A percentile compares a stretch with the other conserved stretches of the same genome.
phyloP scores from a whole-genome alignment of 2,888 invertebrate genomes.

The Emesis furor region DNA sequence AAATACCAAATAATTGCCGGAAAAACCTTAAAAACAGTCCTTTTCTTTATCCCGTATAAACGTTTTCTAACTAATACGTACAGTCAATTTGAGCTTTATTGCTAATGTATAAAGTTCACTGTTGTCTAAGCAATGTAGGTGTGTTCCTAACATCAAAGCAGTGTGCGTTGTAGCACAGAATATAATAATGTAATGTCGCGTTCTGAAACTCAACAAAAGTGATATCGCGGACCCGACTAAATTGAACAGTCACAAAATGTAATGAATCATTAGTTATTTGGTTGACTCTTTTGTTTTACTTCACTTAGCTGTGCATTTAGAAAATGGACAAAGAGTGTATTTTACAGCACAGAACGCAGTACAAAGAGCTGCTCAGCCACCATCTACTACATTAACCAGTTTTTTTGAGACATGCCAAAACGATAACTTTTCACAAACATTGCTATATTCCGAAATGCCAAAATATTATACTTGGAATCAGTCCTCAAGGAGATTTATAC shows the following conservation, averaged over 20 bases:
- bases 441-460: slow-evolving; percentile 71
- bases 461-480: slow-evolving; percentile 73
- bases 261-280: too few relatives aligned
- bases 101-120: slow-evolving; percentile 65
- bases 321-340: slow-evolving; percentile 62
- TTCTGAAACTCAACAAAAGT: slow-evolving; percentile 44
- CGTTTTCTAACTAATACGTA: slow-evolving; percentile 12
- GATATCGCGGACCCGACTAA: too few relatives aligned
- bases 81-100: slow-evolving; percentile 45
- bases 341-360: background rate
- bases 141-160: slow-evolving; percentile 57
- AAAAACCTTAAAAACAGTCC: slow-evolving; percentile 41
- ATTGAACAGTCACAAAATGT: too few relatives aligned
- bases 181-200: slow-evolving; percentile 40
- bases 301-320: slow-evolving; percentile 40
- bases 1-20: slow-evolving; percentile 28
- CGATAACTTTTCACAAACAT: slow-evolving; percentile 69
- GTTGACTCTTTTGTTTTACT: slow-evolving; percentile 54
- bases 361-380: slow-evolving; percentile 49
- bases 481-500: slow-evolving; percentile 67
- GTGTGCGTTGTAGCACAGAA: slow-evolving; percentile 65
- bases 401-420: slow-evolving; percentile 71
- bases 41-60: slow-evolving; percentile 36
- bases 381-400: slow-evolving; percentile 71
- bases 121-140: slow-evolving; percentile 69